A percentile compares a stretch with the other conserved stretches of the same genome.
Conservation (phyloP, 2,113 vertebrate genomes). For the Chloroceryle aenea region DNA sequence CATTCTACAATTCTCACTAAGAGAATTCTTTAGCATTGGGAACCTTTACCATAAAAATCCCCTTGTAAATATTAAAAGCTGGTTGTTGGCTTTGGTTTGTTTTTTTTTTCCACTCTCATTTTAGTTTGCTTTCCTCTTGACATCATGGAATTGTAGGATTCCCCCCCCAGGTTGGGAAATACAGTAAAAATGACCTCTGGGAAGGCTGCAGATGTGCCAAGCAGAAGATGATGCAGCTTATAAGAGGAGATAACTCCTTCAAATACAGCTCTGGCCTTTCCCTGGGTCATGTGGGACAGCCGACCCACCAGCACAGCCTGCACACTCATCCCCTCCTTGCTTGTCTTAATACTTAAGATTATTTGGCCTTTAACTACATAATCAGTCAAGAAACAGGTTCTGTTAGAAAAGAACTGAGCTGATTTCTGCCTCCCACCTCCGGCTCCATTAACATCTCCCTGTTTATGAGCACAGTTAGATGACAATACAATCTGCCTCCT, state of each 20-base stretch:
- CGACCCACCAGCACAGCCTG: background rate
- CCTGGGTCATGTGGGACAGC: background rate
- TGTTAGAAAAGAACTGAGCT: background rate
- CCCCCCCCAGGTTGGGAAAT: fast-evolving
- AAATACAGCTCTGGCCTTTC: background rate
- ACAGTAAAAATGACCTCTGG: background rate
- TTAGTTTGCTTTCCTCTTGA: background rate
- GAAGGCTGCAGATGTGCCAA: background rate
- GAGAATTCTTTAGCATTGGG: background rate
- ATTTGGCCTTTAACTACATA: background rate
- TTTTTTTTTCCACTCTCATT: too few species aligned
- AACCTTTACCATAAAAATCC: background rate
- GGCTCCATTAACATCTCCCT: background rate
- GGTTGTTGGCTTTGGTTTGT: too few species aligned
- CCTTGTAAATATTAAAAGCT: background rate
- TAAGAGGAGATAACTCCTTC: background rate
- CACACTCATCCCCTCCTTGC: background rate
- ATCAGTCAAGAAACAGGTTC: background rate
- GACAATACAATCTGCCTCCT: background rate
- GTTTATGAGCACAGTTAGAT: background rate
- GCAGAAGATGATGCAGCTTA: background rate
- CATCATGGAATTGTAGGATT: background rate
- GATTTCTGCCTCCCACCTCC: background rate
- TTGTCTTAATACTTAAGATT: background rate
- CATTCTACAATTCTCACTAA: background rate